Evolutionary conservation across 2,888 invertebrate genomes (phyloP).

Genomic region (Zaprionus bogoriensis): DNA sequence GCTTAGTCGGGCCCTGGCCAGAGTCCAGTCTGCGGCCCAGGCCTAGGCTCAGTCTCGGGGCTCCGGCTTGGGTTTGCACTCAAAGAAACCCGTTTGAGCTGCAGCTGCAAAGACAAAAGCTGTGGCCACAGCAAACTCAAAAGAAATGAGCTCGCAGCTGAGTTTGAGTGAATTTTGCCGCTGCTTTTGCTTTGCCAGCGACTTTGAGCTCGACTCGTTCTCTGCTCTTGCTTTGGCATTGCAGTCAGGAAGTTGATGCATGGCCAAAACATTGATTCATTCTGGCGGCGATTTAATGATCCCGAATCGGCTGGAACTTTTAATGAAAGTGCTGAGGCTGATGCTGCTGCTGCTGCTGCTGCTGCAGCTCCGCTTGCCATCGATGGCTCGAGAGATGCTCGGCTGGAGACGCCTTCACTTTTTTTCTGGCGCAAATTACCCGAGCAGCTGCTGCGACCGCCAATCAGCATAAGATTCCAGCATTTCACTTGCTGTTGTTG

Average conservation of each 20-base stretch:
- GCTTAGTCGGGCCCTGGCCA: constrained; percentile 5
- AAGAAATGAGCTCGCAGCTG: constrained; percentile 24
- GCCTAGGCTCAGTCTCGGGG: not conserved
- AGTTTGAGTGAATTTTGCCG: constrained; percentile 36
- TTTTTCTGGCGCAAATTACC: constrained; percentile 58
- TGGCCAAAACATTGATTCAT: constrained; percentile 37
- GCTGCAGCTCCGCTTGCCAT: constrained; percentile 20
- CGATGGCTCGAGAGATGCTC: no score
- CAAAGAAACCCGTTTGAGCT: constrained; percentile 5
- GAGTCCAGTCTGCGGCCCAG: no score
- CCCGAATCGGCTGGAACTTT: constrained; percentile 38
- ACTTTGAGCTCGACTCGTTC: not conserved
- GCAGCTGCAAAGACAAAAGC: not conserved
- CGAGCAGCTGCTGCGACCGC: constrained; percentile 60
- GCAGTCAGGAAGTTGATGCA: constrained; percentile 48
- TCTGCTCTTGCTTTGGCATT: constrained; percentile 20
- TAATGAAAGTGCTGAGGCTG: constrained; percentile 50
- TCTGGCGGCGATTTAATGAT: constrained; percentile 51
- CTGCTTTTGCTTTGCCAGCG: constrained; percentile 4
- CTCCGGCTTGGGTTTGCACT: not conserved
- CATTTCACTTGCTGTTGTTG: constrained; percentile 45
- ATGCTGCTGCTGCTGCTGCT: constrained; percentile 12
- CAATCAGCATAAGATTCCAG: constrained; percentile 62
- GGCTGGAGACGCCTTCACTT: constrained; percentile 70
- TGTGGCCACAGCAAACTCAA: constrained; percentile 30